Percentiles rank a stretch among this genome's conserved stretches.
Conservation (phyloP, 1,140 invertebrate species). For the Eciton burchellii region DNA sequence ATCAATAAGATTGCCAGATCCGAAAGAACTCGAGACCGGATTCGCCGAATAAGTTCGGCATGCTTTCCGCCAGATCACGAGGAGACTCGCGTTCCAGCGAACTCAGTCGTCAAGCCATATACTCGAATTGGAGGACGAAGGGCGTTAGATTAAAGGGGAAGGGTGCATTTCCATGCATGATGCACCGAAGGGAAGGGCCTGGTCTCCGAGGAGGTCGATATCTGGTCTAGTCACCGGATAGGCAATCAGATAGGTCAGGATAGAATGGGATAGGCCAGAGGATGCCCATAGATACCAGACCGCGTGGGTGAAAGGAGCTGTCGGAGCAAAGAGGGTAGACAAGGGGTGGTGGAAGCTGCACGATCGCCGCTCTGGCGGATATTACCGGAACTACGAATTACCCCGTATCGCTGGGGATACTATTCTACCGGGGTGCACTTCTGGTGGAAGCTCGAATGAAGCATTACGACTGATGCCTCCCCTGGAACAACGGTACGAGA, state of each 20-base stretch:
- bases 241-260: conserved; percentile 75
- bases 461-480: conserved; percentile 33
- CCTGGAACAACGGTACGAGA: conserved; percentile 41
- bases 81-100: conserved; percentile 45
- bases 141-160: background rate
- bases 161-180: background rate
- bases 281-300: conserved; percentile 12
- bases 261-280: conserved; percentile 68
- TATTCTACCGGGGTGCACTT: conserved; percentile 68
- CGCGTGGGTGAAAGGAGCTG: conserved; percentile 12
- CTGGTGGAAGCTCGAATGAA: conserved; percentile 55
- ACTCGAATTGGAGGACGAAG: conserved; percentile 49
- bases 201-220: conserved; percentile 75
- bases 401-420: conserved; percentile 65
- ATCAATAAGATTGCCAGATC: conserved; percentile 81
- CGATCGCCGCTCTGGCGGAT: conserved; percentile 80
- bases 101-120: conserved; percentile 54
- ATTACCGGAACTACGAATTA: conserved; percentile 79
- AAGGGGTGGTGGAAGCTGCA: conserved; percentile 54
- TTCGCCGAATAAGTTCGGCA: conserved; percentile 65
- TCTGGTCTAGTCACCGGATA: conserved; percentile 70
- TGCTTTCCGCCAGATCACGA: conserved; percentile 56
- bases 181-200: conserved; percentile 7
- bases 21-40: conserved; percentile 71
- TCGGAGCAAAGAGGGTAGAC: background rate